Evolutionary conservation across 2,888 invertebrate genomes (phyloP).

Genomic region (Rhamphomyia laevipes): DNA sequence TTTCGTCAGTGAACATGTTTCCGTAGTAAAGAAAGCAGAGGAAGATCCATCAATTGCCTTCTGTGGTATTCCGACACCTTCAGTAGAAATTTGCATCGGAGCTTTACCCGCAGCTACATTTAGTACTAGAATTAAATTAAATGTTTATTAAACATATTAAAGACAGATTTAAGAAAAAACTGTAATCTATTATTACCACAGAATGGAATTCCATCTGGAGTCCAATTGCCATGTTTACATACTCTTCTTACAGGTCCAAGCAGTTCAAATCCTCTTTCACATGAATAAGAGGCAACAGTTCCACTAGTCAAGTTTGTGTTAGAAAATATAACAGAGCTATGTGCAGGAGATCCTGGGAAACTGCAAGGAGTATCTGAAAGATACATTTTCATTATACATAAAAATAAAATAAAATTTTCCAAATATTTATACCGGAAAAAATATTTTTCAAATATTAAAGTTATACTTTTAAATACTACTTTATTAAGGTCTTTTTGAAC

Average conservation of each 20-base stretch:
- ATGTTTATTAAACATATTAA: no score
- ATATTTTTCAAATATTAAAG: no score
- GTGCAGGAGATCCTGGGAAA: slow-evolving; percentile 86
- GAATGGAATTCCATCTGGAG: slow-evolving; percentile 84
- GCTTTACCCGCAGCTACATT: slow-evolving; percentile 93
- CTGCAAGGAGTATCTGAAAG: slow-evolving; percentile 46
- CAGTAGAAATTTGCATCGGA: slow-evolving; percentile 83
- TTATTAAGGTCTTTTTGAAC: no score
- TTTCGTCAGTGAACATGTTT: slow-evolving; percentile 80
- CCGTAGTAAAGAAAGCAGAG: slow-evolving; percentile 63
- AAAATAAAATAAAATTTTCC: no score
- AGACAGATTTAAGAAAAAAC: slow-evolving; percentile 25
- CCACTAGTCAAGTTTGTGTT: slow-evolving; percentile 41
- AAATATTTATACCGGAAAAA: no score
- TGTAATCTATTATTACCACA: slow-evolving; percentile 67
- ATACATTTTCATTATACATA: no score
- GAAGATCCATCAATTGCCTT: slow-evolving; percentile 87
- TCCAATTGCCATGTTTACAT: slow-evolving; percentile 70
- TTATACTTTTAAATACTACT: no score
- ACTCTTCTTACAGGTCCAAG: slow-evolving; percentile 73
- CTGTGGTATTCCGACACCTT: slow-evolving; percentile 74
- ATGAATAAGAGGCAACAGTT: slow-evolving; percentile 69
- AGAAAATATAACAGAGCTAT: slow-evolving; percentile 69
- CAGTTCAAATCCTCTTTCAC: slow-evolving; percentile 82
- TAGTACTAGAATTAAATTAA: slow-evolving; percentile 53